These are phyloP conservation scores for Pyrochroa serraticornis DNA, from an alignment of 2,888 invertebrate species.

Conservation along the genomic window DNA sequence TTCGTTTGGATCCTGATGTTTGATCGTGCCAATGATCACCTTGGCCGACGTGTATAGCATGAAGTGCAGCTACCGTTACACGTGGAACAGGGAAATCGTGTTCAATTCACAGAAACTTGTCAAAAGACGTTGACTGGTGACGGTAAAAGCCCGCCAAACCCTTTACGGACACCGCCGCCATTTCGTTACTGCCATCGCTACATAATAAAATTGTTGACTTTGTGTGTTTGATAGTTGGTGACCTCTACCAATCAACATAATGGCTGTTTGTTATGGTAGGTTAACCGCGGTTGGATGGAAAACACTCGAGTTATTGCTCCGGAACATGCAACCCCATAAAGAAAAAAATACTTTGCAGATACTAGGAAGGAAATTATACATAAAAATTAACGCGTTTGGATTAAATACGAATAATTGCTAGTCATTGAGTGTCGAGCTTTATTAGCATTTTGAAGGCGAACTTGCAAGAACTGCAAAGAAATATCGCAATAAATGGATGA, in stretches of 20 bases:
- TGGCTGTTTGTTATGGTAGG: conserved; percentile 57
- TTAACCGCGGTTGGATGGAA: conserved; percentile 27
- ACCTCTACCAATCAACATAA: conserved; percentile 40
- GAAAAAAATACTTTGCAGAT: too few species aligned
- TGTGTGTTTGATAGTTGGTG: conserved; percentile 42
- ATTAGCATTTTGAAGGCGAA: too few species aligned
- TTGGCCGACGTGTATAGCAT: conserved; percentile 60
- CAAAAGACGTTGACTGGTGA: conserved; percentile 80
- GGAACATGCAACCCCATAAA: neutral
- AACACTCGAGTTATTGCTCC: conserved; percentile 10
- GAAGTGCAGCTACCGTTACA: conserved; percentile 85
- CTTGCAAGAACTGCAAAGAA: too few species aligned
- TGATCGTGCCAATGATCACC: conserved; percentile 53
- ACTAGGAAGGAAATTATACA: too few species aligned
- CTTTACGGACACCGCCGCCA: conserved; percentile 36
- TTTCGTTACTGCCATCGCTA: conserved; percentile 24
- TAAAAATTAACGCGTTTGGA: too few species aligned
- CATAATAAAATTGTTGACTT: conserved; percentile 32
- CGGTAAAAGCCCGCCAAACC: conserved; percentile 30
- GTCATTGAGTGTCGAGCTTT: too few species aligned
- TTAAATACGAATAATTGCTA: too few species aligned
- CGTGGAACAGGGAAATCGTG: conserved; percentile 92
- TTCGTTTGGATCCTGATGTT: conserved; percentile 44
- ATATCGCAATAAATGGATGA: too few species aligned
- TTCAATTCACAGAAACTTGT: conserved; percentile 92